Evolutionary conservation across 1,140 invertebrate species (phyloP), one percentile per base, ranked within the genome.

Genomic region (Geopemphigus sp.): DNA sequence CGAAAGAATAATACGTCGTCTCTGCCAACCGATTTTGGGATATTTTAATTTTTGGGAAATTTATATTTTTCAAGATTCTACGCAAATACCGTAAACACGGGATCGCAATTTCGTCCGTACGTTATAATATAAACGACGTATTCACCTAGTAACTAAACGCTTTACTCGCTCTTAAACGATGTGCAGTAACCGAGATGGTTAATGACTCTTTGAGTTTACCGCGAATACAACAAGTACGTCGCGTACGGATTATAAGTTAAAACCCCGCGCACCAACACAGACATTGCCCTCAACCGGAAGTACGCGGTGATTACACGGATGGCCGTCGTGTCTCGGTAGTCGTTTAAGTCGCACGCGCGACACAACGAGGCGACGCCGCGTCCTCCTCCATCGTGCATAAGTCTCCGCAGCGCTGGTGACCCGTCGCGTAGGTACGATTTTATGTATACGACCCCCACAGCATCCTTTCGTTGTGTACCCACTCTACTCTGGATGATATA

Each of bases 271-370:
- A 39, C 32, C 32, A n/a, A n/a, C n/a, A 17, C 59, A 19, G 50
- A 72, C 66, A 14, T 70, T 70, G 45, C 24, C 47, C 24, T 54
- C 47, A 24, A 29, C 68, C 68, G 68, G 68, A 72, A 72, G 24
- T 47, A 54, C 26, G 19, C 68, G 29, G 17, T 53, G 47, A 54
- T 72, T 72, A 72, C 24, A 54, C 47, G 66, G 39, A 50, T 53
- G 66, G 66, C 50, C 22, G 57, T 57, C 32, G n/a, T 17, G 32
- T 45, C 63, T 29, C n/a, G 63, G 63, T 68, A 39, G 24, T 29
- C 47, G 68, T 72, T 72, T 19, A 72, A 72, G 24, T 72, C 68
- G 24, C 15, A 5, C 32, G 45, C 45, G 64, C 45, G n/a, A 29
- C 59, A 1, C 4, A 5, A 29, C 59, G 12, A 5, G 10, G 22